phyloP scores from a whole-genome alignment of 2,888 invertebrate genomes.

The Yponomeuta evonymella region DNA sequence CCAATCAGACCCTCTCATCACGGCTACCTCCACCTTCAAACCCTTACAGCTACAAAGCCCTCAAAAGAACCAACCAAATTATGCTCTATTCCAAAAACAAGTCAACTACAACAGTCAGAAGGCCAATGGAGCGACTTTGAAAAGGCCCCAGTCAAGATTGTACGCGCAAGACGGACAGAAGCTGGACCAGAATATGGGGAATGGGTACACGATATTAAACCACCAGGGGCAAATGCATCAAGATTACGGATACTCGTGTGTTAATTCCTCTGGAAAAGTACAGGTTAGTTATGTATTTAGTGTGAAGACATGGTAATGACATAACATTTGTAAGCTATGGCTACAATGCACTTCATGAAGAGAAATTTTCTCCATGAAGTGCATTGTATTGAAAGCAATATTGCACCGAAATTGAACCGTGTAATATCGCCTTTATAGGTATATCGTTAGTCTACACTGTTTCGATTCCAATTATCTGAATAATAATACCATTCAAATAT shows the following conservation, averaged over 20 bases:
- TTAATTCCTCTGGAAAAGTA: conserved; percentile 56
- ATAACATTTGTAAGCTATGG: too few species aligned
- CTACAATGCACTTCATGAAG: too few species aligned
- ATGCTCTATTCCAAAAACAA: conserved; percentile 64
- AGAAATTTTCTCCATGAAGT: too few species aligned
- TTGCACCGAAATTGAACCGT: too few species aligned
- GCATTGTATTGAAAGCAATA: too few species aligned
- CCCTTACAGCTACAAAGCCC: conserved; percentile 67
- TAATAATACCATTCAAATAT: too few species aligned
- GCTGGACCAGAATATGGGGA: conserved; percentile 45
- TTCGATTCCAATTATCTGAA: too few species aligned
- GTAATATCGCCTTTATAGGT: too few species aligned
- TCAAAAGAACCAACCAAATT: conserved; percentile 52
- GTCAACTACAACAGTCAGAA: conserved; percentile 47
- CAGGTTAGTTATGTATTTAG: conserved; percentile 40
- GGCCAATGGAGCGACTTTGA: conserved; percentile 43
- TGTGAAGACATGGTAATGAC: too few species aligned
- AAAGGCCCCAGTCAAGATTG: conserved; percentile 59
- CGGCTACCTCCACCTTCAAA: conserved; percentile 74
- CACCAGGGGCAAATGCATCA: conserved; percentile 62
- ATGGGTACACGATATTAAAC: conserved; percentile 50
- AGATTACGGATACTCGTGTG: conserved; percentile 61
- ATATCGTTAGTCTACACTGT: too few species aligned
- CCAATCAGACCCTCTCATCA: conserved; percentile 74
- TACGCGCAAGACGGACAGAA: conserved; percentile 54